Evolutionary conservation across 2,888 invertebrate species (phyloP).

Genomic region (Penaeus monodon): DNA sequence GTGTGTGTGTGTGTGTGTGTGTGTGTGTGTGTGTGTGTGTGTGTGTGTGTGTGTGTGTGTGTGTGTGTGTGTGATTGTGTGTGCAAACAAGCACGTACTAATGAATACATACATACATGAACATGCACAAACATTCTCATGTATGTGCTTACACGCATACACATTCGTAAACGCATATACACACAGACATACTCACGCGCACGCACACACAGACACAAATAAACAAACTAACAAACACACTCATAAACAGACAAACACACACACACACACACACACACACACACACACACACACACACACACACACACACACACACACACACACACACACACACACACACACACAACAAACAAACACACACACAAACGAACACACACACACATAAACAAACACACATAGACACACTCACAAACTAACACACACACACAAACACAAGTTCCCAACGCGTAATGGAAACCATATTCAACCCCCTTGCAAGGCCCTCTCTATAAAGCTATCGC

Average conservation of each 20-base stretch:
- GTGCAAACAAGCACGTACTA: no score
- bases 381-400: neutral
- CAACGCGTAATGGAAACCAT: no score
- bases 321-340: slow-evolving; percentile 19
- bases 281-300: neutral
- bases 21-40: no score
- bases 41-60: neutral
- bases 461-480: no score
- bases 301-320: slow-evolving; percentile 12
- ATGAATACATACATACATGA: neutral
- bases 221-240: neutral
- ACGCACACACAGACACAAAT: neutral
- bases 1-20: no score
- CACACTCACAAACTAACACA: neutral
- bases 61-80: no score
- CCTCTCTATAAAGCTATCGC: no score
- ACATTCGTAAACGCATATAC: neutral
- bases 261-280: neutral
- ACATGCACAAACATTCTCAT: neutral
- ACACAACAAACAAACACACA: slow-evolving; percentile 14
- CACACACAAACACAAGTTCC: no score
- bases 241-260: neutral
- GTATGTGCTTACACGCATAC: neutral
- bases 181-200: neutral
- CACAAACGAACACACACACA: slow-evolving; percentile 23